Conservation (phyloP, 2,888 invertebrate genomes). For the Drosophila mayaguana region DNA sequence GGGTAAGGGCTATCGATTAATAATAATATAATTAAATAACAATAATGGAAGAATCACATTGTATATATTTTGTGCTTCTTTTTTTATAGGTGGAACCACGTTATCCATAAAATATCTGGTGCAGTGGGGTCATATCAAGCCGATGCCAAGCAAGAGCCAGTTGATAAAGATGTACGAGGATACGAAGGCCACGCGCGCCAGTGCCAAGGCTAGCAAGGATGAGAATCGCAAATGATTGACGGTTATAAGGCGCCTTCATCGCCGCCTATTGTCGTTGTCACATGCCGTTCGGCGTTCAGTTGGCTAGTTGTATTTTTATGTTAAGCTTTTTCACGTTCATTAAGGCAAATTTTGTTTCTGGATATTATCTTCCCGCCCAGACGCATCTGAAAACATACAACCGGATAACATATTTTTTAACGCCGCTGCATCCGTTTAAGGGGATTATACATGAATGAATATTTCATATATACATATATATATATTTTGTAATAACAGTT, state of each 20-base stretch:
- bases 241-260: slow-evolving; percentile 17
- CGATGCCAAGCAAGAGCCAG: slow-evolving; percentile 90
- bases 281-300: slow-evolving; percentile 43
- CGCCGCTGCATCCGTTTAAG: slow-evolving; percentile 13
- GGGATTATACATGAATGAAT: slow-evolving; percentile 8
- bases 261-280: slow-evolving; percentile 28
- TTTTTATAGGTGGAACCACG: slow-evolving; percentile 91
- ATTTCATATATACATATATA: slow-evolving; percentile 28
- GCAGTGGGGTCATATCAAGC: slow-evolving; percentile 92
- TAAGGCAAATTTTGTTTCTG: slow-evolving; percentile 28
- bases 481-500: slow-evolving; percentile 43
- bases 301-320: slow-evolving; percentile 59
- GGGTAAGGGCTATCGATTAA: slow-evolving; percentile 87
- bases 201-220: slow-evolving; percentile 65
- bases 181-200: slow-evolving; percentile 81
- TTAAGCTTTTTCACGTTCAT: slow-evolving; percentile 51
- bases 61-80: not conserved
- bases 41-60: not conserved
- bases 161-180: slow-evolving; percentile 88
- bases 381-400: slow-evolving; percentile 23
- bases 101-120: slow-evolving; percentile 92
- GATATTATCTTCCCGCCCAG: slow-evolving; percentile 34
- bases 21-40: too few species aligned
- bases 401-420: slow-evolving; percentile 11
- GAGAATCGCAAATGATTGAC: slow-evolving; percentile 63